Evolutionary conservation across 2,113 vertebrate genomes (phyloP).

Genomic region (Climacteris rufus): DNA sequence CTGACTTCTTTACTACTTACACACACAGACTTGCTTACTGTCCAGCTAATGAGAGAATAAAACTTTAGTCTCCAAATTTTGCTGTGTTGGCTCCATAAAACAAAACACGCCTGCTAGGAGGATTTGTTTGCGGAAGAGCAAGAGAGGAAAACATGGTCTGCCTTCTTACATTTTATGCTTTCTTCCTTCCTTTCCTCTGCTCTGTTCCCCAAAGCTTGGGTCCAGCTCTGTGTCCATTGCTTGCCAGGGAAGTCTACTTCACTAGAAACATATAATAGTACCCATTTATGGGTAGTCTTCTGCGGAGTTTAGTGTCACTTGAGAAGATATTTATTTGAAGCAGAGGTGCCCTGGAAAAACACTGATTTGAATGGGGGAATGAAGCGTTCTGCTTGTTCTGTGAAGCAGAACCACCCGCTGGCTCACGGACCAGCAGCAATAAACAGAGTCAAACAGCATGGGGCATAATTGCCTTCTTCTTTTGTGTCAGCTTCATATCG

Average conservation of each 20-base stretch:
- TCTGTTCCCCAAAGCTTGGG: not conserved
- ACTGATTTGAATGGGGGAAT: not conserved
- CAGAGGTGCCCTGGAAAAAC: not conserved
- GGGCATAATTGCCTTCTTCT: not conserved
- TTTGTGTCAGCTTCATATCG: slow-evolving; percentile 2
- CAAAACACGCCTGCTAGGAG: not conserved
- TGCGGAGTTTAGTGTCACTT: not conserved
- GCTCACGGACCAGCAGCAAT: not conserved
- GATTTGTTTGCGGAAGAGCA: not conserved
- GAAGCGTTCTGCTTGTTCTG: not conserved
- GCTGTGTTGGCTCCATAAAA: not conserved
- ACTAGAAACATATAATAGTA: not conserved
- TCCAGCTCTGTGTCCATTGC: not conserved
- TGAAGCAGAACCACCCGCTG: slow-evolving; percentile 41
- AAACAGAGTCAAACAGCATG: not conserved
- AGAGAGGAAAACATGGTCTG: not conserved
- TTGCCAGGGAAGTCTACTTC: not conserved
- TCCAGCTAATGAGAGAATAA: not conserved
- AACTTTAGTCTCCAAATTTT: not conserved
- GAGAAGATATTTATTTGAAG: not conserved
- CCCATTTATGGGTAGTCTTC: not conserved
- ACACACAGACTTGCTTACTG: not conserved
- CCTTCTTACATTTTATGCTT: not conserved
- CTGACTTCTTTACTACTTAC: not conserved
- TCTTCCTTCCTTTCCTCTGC: not conserved